A percentile compares a stretch with the other conserved stretches of the same genome.
These are phyloP conservation scores for Aleiodes testaceus DNA, from an alignment of 2,888 invertebrate genomes.

Conservation along the genomic window DNA sequence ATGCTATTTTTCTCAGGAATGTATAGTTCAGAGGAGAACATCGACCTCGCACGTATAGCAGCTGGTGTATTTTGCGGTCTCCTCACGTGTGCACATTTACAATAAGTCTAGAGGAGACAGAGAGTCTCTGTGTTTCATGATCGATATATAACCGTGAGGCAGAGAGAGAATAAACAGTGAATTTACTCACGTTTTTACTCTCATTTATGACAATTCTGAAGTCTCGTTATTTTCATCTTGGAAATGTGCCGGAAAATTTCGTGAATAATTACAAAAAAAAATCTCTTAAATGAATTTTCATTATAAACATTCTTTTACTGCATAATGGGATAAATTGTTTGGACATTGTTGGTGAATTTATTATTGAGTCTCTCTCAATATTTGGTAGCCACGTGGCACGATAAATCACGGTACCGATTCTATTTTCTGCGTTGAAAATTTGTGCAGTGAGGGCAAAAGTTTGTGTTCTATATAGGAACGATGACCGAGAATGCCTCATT, in stretches of 20 bases:
- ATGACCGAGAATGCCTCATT: slow-evolving; percentile 18
- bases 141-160: too few species aligned
- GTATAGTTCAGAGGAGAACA: slow-evolving; percentile 31
- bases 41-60: slow-evolving; percentile 33
- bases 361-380: background rate
- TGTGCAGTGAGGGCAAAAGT: background rate
- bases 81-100: background rate
- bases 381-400: slow-evolving; percentile 27
- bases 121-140: too few species aligned
- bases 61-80: slow-evolving; percentile 19
- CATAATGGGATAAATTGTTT: background rate
- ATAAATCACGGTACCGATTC: slow-evolving; percentile 28
- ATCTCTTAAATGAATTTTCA: too few species aligned
- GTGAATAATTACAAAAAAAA: too few species aligned
- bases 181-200: too few species aligned
- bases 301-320: background rate
- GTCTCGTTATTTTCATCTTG: too few species aligned
- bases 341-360: background rate
- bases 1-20: background rate
- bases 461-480: slow-evolving; percentile 19
- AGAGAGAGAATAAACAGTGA: too few species aligned
- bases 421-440: slow-evolving; percentile 27
- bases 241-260: too few species aligned
- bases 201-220: too few species aligned
- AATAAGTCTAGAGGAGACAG: too few species aligned